Base-by-base conservation (phyloP, 2,888 invertebrate genomes). In the Tetheella fluctuosa region DNA sequence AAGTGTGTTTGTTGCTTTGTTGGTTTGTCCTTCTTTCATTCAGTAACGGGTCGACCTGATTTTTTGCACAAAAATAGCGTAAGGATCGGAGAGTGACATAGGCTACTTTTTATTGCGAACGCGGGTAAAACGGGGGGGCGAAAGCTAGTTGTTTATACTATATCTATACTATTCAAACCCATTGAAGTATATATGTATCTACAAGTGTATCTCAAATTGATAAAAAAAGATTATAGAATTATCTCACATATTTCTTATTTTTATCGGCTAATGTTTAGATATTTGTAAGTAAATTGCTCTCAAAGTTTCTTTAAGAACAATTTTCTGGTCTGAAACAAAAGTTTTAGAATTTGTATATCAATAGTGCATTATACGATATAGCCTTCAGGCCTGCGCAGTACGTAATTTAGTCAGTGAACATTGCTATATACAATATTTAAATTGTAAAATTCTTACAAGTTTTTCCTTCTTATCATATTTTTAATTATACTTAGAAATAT, bases 181-280 rank as follows among this genome's bases (percentile, higher is more conserved):
- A 52, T 52, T 58, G 23, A 48, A 12, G 34, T 20, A 17, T 30
- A 2, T n/a, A n/a, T n/a, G n/a, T n/a, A n/a, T n/a, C n/a, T n/a
- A 37, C 37, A 28, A 17, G 17, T 17, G 30, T 54, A 54, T 54
- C 34, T 30, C 20, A 3, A 20, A 54, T 20, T 12, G 54, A 54
- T 54, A 54, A 54, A 53, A 53, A 54, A 28, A n/a, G 54, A 54
- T 54, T 30, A 54, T 20, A 34, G 8, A 10, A 17, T 20, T 34
- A 30, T n/a, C 25, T 4, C 15, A 53, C 4, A 25, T 52, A n/a
- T n/a, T 20, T 23, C 30, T 23, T 52, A 23, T 25, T 58, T 54
- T 48, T 61, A 54, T 61, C 60, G 30, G 13, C 25, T 52, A 37
- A 52, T 23, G 42, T 54, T 42, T 17, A 42, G 17, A 42, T 42